Percentiles rank a stretch among this genome's conserved stretches.
These are phyloP conservation scores for Allolobophora icterica DNA, from an alignment of 2,888 invertebrate genomes.

Conservation along the genomic window DNA sequence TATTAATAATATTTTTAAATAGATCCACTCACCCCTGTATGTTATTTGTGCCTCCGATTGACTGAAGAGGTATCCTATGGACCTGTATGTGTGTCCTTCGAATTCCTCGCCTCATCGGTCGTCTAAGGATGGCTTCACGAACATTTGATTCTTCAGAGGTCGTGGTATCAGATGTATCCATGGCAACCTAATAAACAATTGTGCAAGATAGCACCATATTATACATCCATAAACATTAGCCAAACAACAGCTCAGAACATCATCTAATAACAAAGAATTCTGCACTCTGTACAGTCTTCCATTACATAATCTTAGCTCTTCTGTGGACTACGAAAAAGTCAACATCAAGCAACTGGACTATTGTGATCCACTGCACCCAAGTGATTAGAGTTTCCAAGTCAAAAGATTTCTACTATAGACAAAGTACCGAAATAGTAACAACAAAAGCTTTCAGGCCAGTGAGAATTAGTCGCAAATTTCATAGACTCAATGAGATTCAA, in stretches of 20 bases:
- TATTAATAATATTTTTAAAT: neutral
- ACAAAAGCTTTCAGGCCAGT: neutral
- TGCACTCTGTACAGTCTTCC: too few species aligned
- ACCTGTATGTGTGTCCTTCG: conserved; percentile 33
- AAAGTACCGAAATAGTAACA: neutral
- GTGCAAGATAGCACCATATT: neutral
- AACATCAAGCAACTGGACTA: neutral
- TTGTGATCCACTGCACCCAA: neutral
- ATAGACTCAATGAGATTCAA: neutral
- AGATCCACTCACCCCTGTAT: neutral
- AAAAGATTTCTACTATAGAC: neutral
- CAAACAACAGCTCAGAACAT: neutral
- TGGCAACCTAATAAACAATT: conserved; percentile 7
- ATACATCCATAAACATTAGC: neutral
- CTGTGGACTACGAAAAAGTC: neutral
- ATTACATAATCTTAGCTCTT: neutral
- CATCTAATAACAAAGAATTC: too few species aligned
- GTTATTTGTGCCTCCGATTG: conserved; percentile 17
- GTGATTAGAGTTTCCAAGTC: neutral
- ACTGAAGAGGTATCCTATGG: conserved; percentile 26
- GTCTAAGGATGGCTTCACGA: conserved; percentile 22
- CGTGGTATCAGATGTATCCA: neutral
- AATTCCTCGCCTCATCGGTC: conserved; percentile 31
- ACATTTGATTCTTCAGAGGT: conserved; percentile 3
- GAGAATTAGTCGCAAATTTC: neutral